Evolutionary conservation across 2,113 vertebrate genomes (phyloP).

Genomic region (Gnathonemus echidnorhynchus): DNA sequence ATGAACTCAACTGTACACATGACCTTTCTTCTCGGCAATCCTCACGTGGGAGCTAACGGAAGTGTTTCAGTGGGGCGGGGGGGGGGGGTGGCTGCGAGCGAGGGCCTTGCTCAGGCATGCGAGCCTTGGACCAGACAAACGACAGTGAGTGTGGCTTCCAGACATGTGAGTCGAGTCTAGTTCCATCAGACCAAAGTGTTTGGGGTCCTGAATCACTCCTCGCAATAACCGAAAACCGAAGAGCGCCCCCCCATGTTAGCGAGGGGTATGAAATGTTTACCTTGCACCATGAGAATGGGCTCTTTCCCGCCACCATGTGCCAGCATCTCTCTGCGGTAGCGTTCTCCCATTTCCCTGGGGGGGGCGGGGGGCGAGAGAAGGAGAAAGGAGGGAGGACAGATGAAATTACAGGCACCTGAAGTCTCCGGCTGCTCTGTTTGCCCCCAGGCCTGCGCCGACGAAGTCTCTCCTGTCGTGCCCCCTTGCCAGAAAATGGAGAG

Average conservation of each 20-base stretch:
- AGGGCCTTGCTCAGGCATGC: background rate
- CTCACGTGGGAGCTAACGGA: background rate
- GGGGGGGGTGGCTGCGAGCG: too few species aligned
- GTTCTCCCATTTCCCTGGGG: conserved; percentile 83
- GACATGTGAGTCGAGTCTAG: background rate
- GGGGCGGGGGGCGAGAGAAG: conserved; percentile 26
- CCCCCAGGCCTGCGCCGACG: background rate
- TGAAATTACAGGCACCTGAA: conserved; percentile 48
- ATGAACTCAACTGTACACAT: background rate
- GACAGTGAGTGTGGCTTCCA: background rate
- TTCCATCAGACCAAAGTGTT: background rate
- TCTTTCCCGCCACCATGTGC: conserved; percentile 87
- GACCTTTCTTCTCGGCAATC: background rate
- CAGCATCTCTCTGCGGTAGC: conserved; percentile 90
- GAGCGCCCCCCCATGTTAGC: background rate
- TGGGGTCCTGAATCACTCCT: background rate
- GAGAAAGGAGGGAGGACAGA: conserved; percentile 16
- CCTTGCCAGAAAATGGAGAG: background rate
- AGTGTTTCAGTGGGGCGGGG: background rate
- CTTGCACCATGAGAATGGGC: conserved; percentile 89
- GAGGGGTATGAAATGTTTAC: conserved; percentile 52
- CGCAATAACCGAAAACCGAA: background rate
- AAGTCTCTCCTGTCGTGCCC: background rate
- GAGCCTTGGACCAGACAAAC: background rate
- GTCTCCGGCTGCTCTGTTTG: background rate